Evolutionary conservation across 2,797 vertebrate genomes (phyloP).

Genomic region (Amphiprion clarkii): DNA sequence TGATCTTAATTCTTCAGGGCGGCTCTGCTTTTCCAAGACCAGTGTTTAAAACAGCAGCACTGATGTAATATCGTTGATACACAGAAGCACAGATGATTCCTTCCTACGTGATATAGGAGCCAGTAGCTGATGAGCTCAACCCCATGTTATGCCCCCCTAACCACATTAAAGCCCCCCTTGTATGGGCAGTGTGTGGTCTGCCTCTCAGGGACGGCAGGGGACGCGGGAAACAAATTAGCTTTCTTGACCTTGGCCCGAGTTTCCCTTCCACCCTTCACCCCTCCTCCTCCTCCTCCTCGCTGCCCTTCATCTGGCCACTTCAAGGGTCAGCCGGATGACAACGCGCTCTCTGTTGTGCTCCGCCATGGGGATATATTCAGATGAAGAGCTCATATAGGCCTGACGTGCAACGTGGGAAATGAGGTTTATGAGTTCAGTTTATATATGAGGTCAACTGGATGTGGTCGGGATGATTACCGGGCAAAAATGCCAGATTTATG

Average conservation of each 20-base stretch:
- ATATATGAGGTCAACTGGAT: conserved; percentile 47
- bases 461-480: conserved; percentile 51
- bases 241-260: conserved; percentile 88
- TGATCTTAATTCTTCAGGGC: too few relatives aligned
- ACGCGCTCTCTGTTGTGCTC: conserved; percentile 70
- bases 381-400: conserved; percentile 46
- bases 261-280: conserved; percentile 78
- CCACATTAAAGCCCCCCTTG: conserved; percentile 82
- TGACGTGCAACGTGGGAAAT: conserved; percentile 59
- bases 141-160: conserved; percentile 67
- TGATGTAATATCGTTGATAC: neutral
- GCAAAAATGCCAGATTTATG: conserved; percentile 27
- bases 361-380: conserved; percentile 67
- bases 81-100: neutral
- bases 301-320: conserved; percentile 82
- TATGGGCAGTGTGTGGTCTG: conserved; percentile 85
- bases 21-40: neutral
- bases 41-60: neutral
- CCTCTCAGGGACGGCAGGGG: conserved; percentile 80
- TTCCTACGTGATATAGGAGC: conserved; percentile 47
- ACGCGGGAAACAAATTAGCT: conserved; percentile 88
- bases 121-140: conserved; percentile 76
- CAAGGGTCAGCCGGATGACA: conserved; percentile 85
- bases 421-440: conserved; percentile 53
- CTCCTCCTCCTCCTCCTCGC: conserved; percentile 50